Evolutionary conservation across 2,797 vertebrate genomes (phyloP).

Genomic region (Spinus olivaceus): DNA sequence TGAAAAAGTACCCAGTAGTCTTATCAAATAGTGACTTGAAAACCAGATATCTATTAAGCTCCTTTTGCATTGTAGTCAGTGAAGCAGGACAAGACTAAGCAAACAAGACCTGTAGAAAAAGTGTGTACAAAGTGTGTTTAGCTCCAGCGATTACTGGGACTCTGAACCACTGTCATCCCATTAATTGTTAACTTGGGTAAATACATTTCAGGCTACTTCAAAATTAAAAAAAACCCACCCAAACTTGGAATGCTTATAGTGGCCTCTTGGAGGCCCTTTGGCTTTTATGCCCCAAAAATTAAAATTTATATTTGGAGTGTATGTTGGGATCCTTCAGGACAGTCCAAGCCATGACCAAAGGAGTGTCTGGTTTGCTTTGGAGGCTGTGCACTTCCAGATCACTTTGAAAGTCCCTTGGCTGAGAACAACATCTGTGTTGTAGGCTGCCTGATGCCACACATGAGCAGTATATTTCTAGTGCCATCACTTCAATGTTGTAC

Average conservation of each 20-base stretch:
- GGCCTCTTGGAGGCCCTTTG: not conserved
- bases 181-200: conserved; percentile 68
- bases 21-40: not conserved
- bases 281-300: not conserved
- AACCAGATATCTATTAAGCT: not conserved
- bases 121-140: not conserved
- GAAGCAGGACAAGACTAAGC: not conserved
- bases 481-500: not conserved
- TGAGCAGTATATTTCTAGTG: not conserved
- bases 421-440: not conserved
- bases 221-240: not conserved
- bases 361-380: not conserved
- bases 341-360: not conserved
- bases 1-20: not conserved
- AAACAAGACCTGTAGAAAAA: not conserved
- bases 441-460: not conserved
- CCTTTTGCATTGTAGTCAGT: not conserved
- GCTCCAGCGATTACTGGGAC: conserved; percentile 51
- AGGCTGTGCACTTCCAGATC: not conserved
- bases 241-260: not conserved
- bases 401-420: not conserved
- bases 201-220: not conserved
- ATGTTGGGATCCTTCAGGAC: not conserved
- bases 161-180: conserved; percentile 20
- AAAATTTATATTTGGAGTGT: not conserved